Conservation (phyloP, 2,113 vertebrate genomes). For the Mus pahari region DNA sequence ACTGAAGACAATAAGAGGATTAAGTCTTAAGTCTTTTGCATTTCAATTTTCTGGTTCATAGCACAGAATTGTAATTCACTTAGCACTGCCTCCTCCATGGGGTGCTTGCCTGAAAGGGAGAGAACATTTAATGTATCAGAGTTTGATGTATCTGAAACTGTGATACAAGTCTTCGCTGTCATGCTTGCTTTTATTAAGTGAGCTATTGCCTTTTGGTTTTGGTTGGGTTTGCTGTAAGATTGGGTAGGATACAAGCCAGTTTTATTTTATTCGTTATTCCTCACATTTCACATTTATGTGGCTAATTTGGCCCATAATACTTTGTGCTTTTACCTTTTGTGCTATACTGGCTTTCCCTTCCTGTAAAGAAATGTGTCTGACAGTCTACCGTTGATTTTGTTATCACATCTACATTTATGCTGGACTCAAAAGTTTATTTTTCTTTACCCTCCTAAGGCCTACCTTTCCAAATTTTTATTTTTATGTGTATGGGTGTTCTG, state of each 20-base stretch:
- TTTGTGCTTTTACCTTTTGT: not conserved
- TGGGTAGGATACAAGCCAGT: not conserved
- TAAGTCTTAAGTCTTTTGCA: not conserved
- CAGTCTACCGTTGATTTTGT: not conserved
- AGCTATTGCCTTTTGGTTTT: not conserved
- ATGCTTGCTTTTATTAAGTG: not conserved
- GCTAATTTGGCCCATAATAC: not conserved
- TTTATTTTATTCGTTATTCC: not conserved
- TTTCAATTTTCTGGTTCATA: not conserved
- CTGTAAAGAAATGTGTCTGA: not conserved
- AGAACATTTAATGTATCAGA: not conserved
- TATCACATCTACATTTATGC: not conserved
- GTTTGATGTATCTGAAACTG: not conserved
- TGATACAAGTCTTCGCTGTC: not conserved
- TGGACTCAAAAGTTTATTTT: not conserved
- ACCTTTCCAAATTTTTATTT: not conserved
- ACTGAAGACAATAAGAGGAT: not conserved
- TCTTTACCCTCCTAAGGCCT: not conserved
- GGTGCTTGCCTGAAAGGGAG: not conserved
- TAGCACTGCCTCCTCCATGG: not conserved
- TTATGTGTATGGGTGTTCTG: not conserved
- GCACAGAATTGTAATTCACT: not conserved
- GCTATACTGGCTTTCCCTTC: not conserved
- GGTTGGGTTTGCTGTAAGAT: conserved; percentile 11
- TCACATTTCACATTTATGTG: not conserved